Base-by-base conservation (phyloP, 2,113 vertebrate species). In the Ictalurus furcatus region DNA sequence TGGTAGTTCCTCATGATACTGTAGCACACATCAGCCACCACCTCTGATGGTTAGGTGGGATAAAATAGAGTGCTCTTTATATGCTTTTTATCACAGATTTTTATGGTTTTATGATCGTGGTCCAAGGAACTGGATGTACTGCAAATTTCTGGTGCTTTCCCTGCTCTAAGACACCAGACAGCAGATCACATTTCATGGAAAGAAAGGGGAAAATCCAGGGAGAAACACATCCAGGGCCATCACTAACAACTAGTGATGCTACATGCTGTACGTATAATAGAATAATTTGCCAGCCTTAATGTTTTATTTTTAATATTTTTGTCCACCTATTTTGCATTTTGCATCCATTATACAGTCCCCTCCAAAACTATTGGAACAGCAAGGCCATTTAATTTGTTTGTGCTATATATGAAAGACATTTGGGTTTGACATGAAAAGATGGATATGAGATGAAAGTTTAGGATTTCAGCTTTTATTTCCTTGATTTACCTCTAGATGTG, bases 81-180 rank as follows among this genome's bases (percentile, higher is more conserved):
- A 69, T 69, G 12, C 13, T 40, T 74, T 74, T 74, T 74, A 74
- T 76, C 37, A 40, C 19, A 78, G 74, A 78, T 8, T 2, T 78
- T 48, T 4, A 48, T 48, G 40, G 14, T 1, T 37, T 48, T 28
- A 48, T 73, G 1, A 34, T 23, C 13, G 5, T 73, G 30, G 34
- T 37, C 71, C 30, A 34, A 74, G 71, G 34, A 17, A 67, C 3
- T 34, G 5, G n/a, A 34, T 28, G 52, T 17, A 2, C 56, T 61
- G 56, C 56, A 83, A 4, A 83, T 61, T 59, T 61, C 56, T 83
- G 54, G 54, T 82, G 54, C 30, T 82, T 82, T 80, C 78, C 80
- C 78, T 4, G 76, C 40, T 44, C 74, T 78, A 44, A 25, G 23
- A 44, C 44, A 52, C 44, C 78, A 54, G 52, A n/a, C 13, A 80